Evolutionary conservation across 1,140 invertebrate species (phyloP), one percentile per base, ranked within the genome.

Genomic region (Littorina saxatilis): DNA sequence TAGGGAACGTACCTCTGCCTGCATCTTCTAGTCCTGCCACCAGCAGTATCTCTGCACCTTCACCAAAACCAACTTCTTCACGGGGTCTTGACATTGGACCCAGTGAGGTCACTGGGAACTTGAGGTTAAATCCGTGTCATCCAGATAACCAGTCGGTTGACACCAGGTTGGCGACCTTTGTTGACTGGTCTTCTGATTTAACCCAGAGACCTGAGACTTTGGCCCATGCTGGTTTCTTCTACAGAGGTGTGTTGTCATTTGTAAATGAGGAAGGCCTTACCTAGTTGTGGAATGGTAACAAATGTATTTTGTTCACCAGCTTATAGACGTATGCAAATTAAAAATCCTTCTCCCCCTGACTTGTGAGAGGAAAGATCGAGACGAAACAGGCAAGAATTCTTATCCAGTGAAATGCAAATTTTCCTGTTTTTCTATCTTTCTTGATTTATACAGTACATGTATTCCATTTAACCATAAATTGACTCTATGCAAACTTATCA

Each of bases 201-300:
- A 17, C 9, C 11, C 58, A 52, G 35, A 20, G 4, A 23, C 80
- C 80, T 0, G 40, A 70, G 17, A 17, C 9, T 2, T 43, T 82
- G 17, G 80, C 63, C 3, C 43, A 75, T 37, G 80, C 80, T 11
- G 80, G 80, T 13, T 82, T 77, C 58, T 82, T 68, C 29, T 77
- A 76, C 63, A 35, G 7, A 20, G 73, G 73, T 39, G 27, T 37
- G 74, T 75, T 72, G 27, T 73, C 11, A n/a, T n/a, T n/a, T n/a
- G n/a, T n/a, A n/a, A n/a, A n/a, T n/a, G n/a, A n/a, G n/a, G n/a
- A n/a, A n/a, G n/a, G n/a, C n/a, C n/a, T n/a, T n/a, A n/a, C n/a
- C n/a, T n/a, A n/a, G n/a, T n/a, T n/a, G n/a, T n/a, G n/a, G n/a
- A n/a, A n/a, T n/a, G n/a, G n/a, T n/a, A n/a, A n/a, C n/a, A n/a